Evolutionary conservation across 1,140 invertebrate species (phyloP).

Genomic region (Chrysopa pallens): DNA sequence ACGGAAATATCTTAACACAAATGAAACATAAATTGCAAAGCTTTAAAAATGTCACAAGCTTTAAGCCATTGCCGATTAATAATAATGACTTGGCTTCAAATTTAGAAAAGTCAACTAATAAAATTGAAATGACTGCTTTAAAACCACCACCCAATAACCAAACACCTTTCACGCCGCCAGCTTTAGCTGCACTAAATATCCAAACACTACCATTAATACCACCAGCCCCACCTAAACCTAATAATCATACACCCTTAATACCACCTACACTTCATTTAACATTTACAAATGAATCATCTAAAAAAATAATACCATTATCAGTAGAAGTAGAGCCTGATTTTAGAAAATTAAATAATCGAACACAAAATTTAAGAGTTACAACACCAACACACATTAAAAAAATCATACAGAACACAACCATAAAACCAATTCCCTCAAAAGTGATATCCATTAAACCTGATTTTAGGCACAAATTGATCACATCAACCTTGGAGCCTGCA

Average conservation of each 20-base stretch:
- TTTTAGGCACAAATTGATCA: slow-evolving; percentile 28
- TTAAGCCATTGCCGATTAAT: too few species aligned
- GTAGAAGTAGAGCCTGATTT: not conserved
- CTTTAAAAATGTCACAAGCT: too few species aligned
- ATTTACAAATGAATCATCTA: slow-evolving; percentile 6
- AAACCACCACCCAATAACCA: too few species aligned
- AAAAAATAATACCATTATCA: slow-evolving; percentile 8
- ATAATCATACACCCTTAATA: slow-evolving; percentile 7
- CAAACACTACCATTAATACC: slow-evolving; percentile 18
- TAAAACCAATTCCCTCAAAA: slow-evolving; percentile 3
- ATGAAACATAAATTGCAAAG: too few species aligned
- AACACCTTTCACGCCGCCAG: too few species aligned
- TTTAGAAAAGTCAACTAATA: too few species aligned
- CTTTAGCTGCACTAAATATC: slow-evolving; percentile 24
- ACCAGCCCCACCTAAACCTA: slow-evolving; percentile 11
- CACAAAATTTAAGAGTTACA: not conserved
- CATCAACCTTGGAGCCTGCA: slow-evolving; percentile 26
- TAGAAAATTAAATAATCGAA: too few species aligned
- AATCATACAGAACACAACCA: not conserved
- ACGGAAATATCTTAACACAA: too few species aligned
- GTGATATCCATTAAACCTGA: slow-evolving; percentile 10
- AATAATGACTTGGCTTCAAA: too few species aligned
- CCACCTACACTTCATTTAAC: slow-evolving; percentile 6
- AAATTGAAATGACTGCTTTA: too few species aligned
- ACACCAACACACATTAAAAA: not conserved